A percentile compares a stretch with the other conserved stretches of the same genome.
phyloP scores from a whole-genome alignment of 2,888 invertebrate species.

The Macaria notata region DNA sequence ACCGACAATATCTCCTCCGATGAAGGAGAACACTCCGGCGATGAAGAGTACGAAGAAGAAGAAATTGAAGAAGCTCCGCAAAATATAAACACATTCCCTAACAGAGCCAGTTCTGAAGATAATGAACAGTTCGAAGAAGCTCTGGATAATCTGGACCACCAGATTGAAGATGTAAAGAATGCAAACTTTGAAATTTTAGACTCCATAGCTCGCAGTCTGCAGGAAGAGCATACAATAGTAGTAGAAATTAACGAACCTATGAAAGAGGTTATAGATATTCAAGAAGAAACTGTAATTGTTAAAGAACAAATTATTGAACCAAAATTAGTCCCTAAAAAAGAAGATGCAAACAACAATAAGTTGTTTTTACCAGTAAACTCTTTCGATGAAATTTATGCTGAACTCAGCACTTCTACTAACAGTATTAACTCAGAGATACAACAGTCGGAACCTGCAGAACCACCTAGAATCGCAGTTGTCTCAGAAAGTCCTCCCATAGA shows the following conservation, averaged over 20 bases:
- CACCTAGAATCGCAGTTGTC: slow-evolving; percentile 2
- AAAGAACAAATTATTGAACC: slow-evolving; percentile 48
- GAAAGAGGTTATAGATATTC: slow-evolving; percentile 21
- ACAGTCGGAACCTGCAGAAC: slow-evolving; percentile 5
- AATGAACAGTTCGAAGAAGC: slow-evolving; percentile 77
- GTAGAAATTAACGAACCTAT: slow-evolving; percentile 44
- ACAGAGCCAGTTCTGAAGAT: slow-evolving; percentile 72
- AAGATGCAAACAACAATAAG: slow-evolving; percentile 70
- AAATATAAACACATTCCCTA: slow-evolving; percentile 29
- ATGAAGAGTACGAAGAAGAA: slow-evolving; percentile 43
- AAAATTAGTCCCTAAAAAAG: slow-evolving; percentile 31
- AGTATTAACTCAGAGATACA: slow-evolving; percentile 11
- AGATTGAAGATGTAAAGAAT: slow-evolving; percentile 63
- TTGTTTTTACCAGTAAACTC: slow-evolving; percentile 59
- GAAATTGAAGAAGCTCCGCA: slow-evolving; percentile 31
- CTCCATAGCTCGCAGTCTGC: slow-evolving; percentile 71
- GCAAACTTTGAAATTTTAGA: slow-evolving; percentile 71
- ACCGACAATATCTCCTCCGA: slow-evolving; percentile 63
- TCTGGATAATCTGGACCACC: slow-evolving; percentile 69
- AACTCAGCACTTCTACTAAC: slow-evolving; percentile 45
- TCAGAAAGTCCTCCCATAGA: slow-evolving; percentile 9
- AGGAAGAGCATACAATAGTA: slow-evolving; percentile 62
- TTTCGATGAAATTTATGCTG: slow-evolving; percentile 75
- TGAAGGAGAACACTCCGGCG: slow-evolving; percentile 58
- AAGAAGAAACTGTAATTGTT: too few species aligned